Conservation (phyloP, 2,797 vertebrate genomes). For the Orestias chungarensis region DNA sequence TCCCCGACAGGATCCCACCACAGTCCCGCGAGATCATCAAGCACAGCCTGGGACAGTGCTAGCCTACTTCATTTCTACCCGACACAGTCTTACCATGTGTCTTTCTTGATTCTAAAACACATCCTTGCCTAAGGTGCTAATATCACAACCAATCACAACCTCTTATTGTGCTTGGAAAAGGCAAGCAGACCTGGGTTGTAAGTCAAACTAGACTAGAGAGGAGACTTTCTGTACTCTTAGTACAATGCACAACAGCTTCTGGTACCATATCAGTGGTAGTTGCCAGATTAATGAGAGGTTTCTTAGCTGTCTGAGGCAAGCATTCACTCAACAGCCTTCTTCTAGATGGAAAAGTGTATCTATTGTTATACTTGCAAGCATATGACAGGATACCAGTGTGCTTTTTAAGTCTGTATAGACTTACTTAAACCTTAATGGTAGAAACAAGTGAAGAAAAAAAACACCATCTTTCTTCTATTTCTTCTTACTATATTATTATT, state of each 20-base stretch:
- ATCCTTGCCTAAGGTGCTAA: constrained; percentile 69
- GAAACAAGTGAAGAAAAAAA: constrained; percentile 39
- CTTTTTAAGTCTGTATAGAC: constrained; percentile 76
- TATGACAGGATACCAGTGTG: constrained; percentile 65
- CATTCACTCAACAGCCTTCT: constrained; percentile 56
- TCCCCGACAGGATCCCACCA: constrained; percentile 95
- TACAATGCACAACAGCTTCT: constrained; percentile 28
- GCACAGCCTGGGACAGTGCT: constrained; percentile 90
- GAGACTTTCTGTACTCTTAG: constrained; percentile 41
- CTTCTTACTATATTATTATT: constrained; percentile 42
- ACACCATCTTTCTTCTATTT: constrained; percentile 17
- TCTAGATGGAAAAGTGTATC: constrained; percentile 50
- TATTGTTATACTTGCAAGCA: constrained; percentile 69
- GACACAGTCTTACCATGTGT: constrained; percentile 41
- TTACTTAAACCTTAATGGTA: constrained; percentile 62
- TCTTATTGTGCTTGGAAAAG: constrained; percentile 64
- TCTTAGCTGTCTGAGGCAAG: constrained; percentile 63
- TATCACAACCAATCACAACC: constrained; percentile 65
- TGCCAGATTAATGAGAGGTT: constrained; percentile 36
- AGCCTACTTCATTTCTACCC: constrained; percentile 19
- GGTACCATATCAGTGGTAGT: constrained; percentile 40
- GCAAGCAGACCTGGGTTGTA: constrained; percentile 42
- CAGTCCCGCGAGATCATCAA: constrained; percentile 97
- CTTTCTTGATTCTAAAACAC: constrained; percentile 52
- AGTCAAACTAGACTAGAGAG: constrained; percentile 22